Percentiles rank a stretch among this genome's conserved stretches.
Conservation (phyloP, 2,797 vertebrate species). For the Ficedula albicollis region DNA sequence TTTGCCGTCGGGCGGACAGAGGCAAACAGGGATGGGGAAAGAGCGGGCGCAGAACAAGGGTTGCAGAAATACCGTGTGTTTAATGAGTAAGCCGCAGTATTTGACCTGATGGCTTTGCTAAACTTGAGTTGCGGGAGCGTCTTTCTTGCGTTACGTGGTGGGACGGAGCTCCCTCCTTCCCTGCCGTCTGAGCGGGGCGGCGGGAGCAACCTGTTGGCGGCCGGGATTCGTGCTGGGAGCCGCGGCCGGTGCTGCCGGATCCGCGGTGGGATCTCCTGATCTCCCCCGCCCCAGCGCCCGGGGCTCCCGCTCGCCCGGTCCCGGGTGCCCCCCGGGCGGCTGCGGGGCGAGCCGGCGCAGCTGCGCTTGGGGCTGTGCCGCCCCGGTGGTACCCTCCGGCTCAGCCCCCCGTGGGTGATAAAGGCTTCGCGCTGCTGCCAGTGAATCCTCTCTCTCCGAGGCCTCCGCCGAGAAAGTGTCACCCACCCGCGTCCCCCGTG, state of each 20-base stretch:
- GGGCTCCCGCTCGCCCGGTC: not conserved
- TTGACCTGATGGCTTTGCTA: not conserved
- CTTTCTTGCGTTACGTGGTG: not conserved
- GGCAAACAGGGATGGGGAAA: constrained; percentile 27
- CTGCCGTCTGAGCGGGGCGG: not conserved
- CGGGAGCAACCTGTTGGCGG: not conserved
- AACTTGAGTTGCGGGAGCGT: not conserved
- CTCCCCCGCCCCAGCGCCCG: not conserved
- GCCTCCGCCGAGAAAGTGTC: not conserved
- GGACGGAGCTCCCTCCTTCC: not conserved
- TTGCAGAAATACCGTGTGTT: constrained; percentile 16
- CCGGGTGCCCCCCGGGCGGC: not conserved
- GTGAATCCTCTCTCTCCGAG: not conserved
- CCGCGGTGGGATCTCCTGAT: not conserved
- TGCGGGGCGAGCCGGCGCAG: not conserved
- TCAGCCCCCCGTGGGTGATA: not conserved
- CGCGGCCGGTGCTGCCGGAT: not conserved
- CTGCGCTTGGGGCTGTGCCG: not conserved
- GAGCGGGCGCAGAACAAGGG: constrained; percentile 20
- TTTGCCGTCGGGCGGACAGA: not conserved
- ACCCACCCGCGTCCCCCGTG: not conserved
- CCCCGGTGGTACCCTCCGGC: not conserved
- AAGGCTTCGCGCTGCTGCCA: too few species aligned
- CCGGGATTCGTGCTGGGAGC: not conserved
- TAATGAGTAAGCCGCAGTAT: constrained; percentile 38